phyloP scores from a whole-genome alignment of 2,797 vertebrate species.

The Glossophaga mutica region DNA sequence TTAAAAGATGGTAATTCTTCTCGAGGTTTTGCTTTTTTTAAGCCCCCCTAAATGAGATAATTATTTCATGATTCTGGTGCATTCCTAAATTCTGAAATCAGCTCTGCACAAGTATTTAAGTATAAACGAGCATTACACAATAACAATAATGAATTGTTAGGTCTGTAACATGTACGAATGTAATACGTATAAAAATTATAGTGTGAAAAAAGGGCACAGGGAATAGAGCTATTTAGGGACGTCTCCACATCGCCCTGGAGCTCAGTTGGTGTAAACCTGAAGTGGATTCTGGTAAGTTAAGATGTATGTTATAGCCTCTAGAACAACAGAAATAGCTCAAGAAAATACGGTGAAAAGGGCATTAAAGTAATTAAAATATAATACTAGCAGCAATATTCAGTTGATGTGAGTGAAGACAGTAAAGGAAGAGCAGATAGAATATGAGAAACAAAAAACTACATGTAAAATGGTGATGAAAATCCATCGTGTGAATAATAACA shows the following conservation, averaged over 20 bases:
- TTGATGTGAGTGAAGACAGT: not conserved
- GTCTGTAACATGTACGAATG: not conserved
- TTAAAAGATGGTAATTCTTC: not conserved
- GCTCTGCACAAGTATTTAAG: constrained; percentile 68
- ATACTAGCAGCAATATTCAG: not conserved
- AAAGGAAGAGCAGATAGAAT: not conserved
- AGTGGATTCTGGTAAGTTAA: not conserved
- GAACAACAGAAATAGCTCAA: not conserved
- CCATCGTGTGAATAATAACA: not conserved
- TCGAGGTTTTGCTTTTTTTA: constrained; percentile 30
- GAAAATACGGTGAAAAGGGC: not conserved
- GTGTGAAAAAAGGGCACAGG: not conserved
- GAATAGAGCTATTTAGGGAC: not conserved
- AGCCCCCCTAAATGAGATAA: not conserved
- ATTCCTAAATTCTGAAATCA: constrained; percentile 78
- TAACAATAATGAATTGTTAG: not conserved
- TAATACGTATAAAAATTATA: not conserved
- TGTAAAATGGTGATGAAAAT: not conserved
- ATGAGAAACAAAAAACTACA: not conserved
- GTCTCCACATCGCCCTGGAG: not conserved
- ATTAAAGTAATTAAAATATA: not conserved
- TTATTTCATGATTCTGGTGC: constrained; percentile 73
- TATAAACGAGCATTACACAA: constrained; percentile 71
- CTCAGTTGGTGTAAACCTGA: not conserved
- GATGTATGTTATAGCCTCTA: not conserved